These are phyloP conservation scores for Gisinianus flammeolus DNA, from an alignment of 2,888 invertebrate species.

Conservation along the genomic window DNA sequence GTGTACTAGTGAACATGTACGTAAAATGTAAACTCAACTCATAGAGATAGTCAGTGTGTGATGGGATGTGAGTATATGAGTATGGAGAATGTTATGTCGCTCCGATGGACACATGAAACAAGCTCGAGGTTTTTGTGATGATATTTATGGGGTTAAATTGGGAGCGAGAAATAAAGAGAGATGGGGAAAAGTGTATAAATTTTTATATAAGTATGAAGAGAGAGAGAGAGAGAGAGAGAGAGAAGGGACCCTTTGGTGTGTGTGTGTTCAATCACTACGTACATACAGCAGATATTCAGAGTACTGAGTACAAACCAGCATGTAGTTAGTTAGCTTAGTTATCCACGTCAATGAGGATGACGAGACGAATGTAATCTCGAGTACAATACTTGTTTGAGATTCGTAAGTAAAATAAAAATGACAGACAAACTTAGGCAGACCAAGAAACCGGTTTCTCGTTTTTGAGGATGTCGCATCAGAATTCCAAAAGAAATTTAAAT, in stretches of 20 bases:
- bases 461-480: slow-evolving; percentile 30
- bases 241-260: not conserved
- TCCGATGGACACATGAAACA: slow-evolving; percentile 31
- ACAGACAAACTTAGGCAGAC: slow-evolving; percentile 25
- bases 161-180: not conserved
- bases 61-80: not conserved
- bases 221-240: slow-evolving; percentile 14
- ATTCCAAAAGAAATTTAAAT: slow-evolving; percentile 37
- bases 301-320: not conserved
- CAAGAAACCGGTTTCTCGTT: slow-evolving; percentile 28
- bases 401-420: slow-evolving; percentile 37
- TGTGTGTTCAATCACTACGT: no score
- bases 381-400: slow-evolving; percentile 36
- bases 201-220: not conserved
- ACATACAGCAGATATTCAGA: no score
- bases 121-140: slow-evolving; percentile 32
- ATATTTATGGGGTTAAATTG: slow-evolving; percentile 46
- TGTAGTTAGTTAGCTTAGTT: slow-evolving; percentile 24
- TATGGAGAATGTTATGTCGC: slow-evolving; percentile 18
- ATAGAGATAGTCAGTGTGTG: not conserved
- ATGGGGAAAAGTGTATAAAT: not conserved
- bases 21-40: no score
- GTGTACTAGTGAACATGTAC: no score
- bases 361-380: not conserved
- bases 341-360: slow-evolving; percentile 33